Conservation (phyloP, 2,888 invertebrate species). For the Drosophila robusta region DNA sequence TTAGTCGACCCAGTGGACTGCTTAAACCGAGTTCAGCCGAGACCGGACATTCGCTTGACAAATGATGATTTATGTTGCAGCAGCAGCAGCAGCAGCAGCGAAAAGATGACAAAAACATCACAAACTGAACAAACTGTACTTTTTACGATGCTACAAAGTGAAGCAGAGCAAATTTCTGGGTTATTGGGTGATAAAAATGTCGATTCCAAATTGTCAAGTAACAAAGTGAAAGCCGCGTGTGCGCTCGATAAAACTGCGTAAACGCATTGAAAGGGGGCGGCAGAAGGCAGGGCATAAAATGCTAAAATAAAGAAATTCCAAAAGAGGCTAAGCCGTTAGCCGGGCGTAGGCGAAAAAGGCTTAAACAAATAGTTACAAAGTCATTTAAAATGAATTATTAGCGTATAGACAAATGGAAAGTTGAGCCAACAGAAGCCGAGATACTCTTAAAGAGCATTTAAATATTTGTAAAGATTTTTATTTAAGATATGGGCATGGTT, state of each 20-base stretch:
- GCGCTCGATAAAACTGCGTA: slow-evolving; percentile 39
- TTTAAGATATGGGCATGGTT: too few relatives aligned
- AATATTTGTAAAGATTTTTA: too few relatives aligned
- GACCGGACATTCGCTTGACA: slow-evolving; percentile 61
- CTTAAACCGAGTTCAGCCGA: slow-evolving; percentile 27
- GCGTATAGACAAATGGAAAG: slow-evolving; percentile 7
- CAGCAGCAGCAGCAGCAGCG: slow-evolving; percentile 4
- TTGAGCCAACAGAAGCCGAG: too few relatives aligned
- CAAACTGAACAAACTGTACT: slow-evolving; percentile 26
- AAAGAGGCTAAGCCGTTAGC: slow-evolving; percentile 12
- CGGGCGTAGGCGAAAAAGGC: slow-evolving; percentile 12
- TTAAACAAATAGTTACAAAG: slow-evolving; percentile 62
- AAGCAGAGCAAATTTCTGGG: slow-evolving; percentile 47
- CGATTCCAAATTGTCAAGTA: slow-evolving; percentile 56
- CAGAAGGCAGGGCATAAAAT: slow-evolving; percentile 11
- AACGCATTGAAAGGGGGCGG: not conserved
- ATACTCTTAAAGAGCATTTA: too few relatives aligned
- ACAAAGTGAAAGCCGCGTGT: slow-evolving; percentile 35
- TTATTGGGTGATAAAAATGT: slow-evolving; percentile 60
- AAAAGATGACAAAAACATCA: slow-evolving; percentile 20
- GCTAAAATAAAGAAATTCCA: slow-evolving; percentile 25
- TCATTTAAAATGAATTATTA: slow-evolving; percentile 64
- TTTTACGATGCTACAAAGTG: slow-evolving; percentile 46
- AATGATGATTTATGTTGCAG: slow-evolving; percentile 65
- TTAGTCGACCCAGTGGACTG: slow-evolving; percentile 47